phyloP scores from a whole-genome alignment of 2,888 invertebrate genomes.

The Alloplasta piceator region DNA sequence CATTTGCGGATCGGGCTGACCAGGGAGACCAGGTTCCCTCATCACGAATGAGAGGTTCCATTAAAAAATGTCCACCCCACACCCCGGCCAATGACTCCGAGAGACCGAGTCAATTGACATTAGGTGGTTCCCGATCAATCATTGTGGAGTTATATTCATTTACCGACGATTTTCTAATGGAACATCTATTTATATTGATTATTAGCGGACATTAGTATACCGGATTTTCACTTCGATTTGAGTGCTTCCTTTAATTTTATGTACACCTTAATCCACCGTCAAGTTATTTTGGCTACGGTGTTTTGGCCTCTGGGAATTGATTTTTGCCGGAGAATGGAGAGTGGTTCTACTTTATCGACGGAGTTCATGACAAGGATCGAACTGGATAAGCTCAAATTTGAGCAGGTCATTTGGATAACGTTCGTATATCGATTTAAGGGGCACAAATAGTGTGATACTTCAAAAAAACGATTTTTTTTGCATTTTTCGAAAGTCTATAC shows the following conservation, averaged over 20 bases:
- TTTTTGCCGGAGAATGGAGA: too few relatives aligned
- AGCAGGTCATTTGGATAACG: too few relatives aligned
- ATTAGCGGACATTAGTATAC: constrained; percentile 41
- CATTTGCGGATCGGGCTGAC: constrained; percentile 58
- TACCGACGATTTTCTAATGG: constrained; percentile 39
- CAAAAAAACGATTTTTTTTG: too few relatives aligned
- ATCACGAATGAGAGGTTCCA: constrained; percentile 49
- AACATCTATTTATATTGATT: constrained; percentile 24
- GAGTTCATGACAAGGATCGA: too few relatives aligned
- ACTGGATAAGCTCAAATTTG: too few relatives aligned
- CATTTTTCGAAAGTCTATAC: too few relatives aligned
- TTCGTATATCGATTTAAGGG: too few relatives aligned
- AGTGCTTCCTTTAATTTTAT: constrained; percentile 19
- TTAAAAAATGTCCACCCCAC: constrained; percentile 57
- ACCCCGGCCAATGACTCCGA: constrained; percentile 54
- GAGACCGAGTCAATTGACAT: constrained; percentile 19
- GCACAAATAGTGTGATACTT: too few relatives aligned
- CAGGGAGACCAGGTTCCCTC: constrained; percentile 19
- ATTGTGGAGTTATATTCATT: constrained; percentile 30
- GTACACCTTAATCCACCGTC: not conserved
- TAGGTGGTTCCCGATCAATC: constrained; percentile 57
- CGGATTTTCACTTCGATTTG: not conserved
- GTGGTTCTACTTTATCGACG: too few relatives aligned
- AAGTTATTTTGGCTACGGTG: too few relatives aligned
- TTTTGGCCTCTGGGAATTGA: too few relatives aligned